These are phyloP conservation scores for Ambastaia sidthimunki DNA, from an alignment of 2,797 vertebrate genomes.

Conservation along the genomic window DNA sequence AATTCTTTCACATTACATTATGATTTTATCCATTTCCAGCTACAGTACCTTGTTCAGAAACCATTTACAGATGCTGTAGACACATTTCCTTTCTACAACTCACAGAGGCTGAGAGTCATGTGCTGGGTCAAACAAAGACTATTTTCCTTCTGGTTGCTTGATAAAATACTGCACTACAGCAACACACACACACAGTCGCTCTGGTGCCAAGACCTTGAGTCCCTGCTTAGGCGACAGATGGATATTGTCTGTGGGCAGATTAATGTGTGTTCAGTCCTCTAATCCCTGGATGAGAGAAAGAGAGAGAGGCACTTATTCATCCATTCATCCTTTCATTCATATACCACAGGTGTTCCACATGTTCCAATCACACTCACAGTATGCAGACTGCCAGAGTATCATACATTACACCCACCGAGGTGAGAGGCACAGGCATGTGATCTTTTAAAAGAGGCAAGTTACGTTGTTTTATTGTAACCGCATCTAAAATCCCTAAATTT, in stretches of 20 bases:
- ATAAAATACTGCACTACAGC: conserved; percentile 26
- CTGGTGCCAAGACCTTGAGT: conserved; percentile 74
- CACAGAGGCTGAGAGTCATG: conserved; percentile 34
- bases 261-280: conserved; percentile 73
- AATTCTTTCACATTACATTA: conserved; percentile 23
- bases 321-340: conserved; percentile 61
- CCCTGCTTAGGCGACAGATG: conserved; percentile 78
- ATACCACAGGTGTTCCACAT: conserved; percentile 76
- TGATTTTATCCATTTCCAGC: conserved; percentile 22
- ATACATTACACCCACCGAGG: conserved; percentile 4
- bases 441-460: neutral
- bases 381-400: conserved; percentile 24
- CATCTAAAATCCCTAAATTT: neutral
- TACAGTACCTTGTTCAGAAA: neutral
- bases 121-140: conserved; percentile 48
- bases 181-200: conserved; percentile 38
- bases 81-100: conserved; percentile 22
- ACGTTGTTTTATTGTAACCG: neutral
- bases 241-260: conserved; percentile 78
- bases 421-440: neutral
- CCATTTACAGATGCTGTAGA: conserved; percentile 36
- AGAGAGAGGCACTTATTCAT: conserved; percentile 63
- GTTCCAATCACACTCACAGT: conserved; percentile 60
- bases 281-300: conserved; percentile 65
- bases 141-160: conserved; percentile 59